A percentile compares a stretch with the other conserved stretches of the same genome.
These are phyloP conservation scores for Luperina nickerlii DNA, from an alignment of 2,888 invertebrate genomes.

Conservation along the genomic window DNA sequence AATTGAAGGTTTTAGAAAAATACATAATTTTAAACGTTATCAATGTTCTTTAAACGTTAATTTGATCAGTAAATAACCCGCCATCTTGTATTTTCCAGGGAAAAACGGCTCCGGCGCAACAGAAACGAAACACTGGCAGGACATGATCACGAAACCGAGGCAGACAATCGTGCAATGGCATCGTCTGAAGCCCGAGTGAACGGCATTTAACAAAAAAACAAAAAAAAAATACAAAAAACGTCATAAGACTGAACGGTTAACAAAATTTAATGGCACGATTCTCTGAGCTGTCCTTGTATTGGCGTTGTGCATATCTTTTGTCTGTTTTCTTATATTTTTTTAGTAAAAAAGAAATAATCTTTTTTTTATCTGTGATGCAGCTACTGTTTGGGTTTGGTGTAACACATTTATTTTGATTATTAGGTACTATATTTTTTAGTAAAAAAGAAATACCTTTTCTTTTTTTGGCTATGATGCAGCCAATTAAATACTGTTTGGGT, in stretches of 20 bases:
- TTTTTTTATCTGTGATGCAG: slow-evolving; percentile 19
- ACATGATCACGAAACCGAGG: slow-evolving; percentile 99
- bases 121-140: slow-evolving; percentile 99
- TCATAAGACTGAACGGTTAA: slow-evolving; percentile 89
- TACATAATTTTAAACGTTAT: not conserved
- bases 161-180: slow-evolving; percentile 99
- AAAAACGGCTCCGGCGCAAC: slow-evolving; percentile 98
- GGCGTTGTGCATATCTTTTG: slow-evolving; percentile 62
- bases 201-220: slow-evolving; percentile 62
- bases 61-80: slow-evolving; percentile 6
- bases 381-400: not conserved
- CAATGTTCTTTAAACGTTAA: not conserved
- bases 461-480: slow-evolving; percentile 15
- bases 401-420: not conserved
- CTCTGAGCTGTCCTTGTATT: slow-evolving; percentile 67
- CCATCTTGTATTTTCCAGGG: slow-evolving; percentile 89
- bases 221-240: slow-evolving; percentile 79
- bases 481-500: not conserved
- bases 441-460: slow-evolving; percentile 14
- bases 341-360: slow-evolving; percentile 9
- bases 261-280: slow-evolving; percentile 77
- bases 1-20: not conserved
- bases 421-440: not conserved
- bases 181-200: slow-evolving; percentile 97
- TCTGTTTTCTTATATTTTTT: slow-evolving; percentile 24